Conservation (phyloP, 2,888 invertebrate genomes). For the Crossocerus cetratus region DNA sequence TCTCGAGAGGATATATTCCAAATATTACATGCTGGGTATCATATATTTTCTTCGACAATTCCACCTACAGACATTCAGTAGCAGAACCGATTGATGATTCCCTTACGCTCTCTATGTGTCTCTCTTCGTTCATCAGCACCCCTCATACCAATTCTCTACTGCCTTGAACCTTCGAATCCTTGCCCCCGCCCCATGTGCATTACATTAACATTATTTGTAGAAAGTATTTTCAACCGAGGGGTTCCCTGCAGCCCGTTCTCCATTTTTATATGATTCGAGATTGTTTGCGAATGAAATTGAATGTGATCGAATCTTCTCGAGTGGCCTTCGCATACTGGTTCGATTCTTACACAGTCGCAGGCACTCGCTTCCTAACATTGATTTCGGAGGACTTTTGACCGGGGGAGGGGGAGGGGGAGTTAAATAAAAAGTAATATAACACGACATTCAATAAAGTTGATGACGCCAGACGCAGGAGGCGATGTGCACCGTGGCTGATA, state of each 20-base stretch:
- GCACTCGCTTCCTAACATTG: constrained; percentile 53
- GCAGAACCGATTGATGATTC: too few relatives aligned
- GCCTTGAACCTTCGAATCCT: too few relatives aligned
- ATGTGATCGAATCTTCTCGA: constrained; percentile 52
- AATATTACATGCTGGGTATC: constrained; percentile 43
- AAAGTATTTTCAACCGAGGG: constrained; percentile 25
- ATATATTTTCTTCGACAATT: constrained; percentile 33
- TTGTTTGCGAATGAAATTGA: constrained; percentile 1
- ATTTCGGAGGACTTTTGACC: constrained; percentile 38
- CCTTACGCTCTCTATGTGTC: too few relatives aligned
- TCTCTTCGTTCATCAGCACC: too few relatives aligned
- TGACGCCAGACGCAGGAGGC: constrained; percentile 42
- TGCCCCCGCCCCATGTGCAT: too few relatives aligned
- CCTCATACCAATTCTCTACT: too few relatives aligned
- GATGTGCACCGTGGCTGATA: constrained; percentile 53
- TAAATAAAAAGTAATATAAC: neutral
- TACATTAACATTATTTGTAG: constrained; percentile 4
- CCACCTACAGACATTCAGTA: too few relatives aligned
- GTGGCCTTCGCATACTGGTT: constrained; percentile 55
- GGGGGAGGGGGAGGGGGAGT: too few relatives aligned
- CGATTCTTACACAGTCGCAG: constrained; percentile 49
- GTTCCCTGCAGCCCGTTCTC: too few relatives aligned
- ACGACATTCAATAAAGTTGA: constrained; percentile 11
- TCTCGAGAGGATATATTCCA: constrained; percentile 55
- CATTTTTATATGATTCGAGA: too few relatives aligned